These are phyloP conservation scores for Lacanobia wlatinum DNA, from an alignment of 2,888 invertebrate genomes.

Conservation along the genomic window DNA sequence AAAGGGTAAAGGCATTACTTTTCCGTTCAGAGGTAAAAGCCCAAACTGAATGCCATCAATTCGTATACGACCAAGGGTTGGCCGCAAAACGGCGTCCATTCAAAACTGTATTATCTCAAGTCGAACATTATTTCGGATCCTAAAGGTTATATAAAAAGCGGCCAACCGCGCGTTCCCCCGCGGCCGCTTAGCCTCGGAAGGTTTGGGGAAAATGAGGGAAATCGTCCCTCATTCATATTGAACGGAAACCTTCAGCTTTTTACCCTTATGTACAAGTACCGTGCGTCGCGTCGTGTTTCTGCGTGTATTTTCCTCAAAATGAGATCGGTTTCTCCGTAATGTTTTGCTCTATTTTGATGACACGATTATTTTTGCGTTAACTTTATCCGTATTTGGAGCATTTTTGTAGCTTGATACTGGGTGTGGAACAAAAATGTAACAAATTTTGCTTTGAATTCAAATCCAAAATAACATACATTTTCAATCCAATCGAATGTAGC, in stretches of 20 bases:
- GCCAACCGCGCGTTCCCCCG: conserved; percentile 77
- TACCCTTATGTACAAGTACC: conserved; percentile 58
- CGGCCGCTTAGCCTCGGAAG: conserved; percentile 84
- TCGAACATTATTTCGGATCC: conserved; percentile 74
- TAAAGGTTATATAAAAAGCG: conserved; percentile 82
- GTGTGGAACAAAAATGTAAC: neutral
- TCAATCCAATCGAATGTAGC: neutral
- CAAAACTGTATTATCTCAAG: conserved; percentile 78
- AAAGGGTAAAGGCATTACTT: conserved; percentile 36
- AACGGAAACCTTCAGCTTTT: conserved; percentile 77
- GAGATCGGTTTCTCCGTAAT: conserved; percentile 53
- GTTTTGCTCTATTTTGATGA: conserved; percentile 58
- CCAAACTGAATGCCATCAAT: conserved; percentile 65
- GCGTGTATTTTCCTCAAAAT: conserved; percentile 58
- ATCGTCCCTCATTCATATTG: conserved; percentile 87
- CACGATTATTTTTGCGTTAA: conserved; percentile 49
- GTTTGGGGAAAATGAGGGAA: conserved; percentile 82
- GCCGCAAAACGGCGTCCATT: conserved; percentile 70
- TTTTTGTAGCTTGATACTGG: neutral
- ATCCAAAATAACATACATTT: neutral
- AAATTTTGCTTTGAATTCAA: conserved; percentile 26
- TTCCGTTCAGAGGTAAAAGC: conserved; percentile 50
- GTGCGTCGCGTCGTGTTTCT: conserved; percentile 57
- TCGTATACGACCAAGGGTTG: conserved; percentile 62
- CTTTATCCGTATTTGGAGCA: conserved; percentile 5